phyloP scores from a whole-genome alignment of 2,113 vertebrate genomes.

The Cygnus atratus region DNA sequence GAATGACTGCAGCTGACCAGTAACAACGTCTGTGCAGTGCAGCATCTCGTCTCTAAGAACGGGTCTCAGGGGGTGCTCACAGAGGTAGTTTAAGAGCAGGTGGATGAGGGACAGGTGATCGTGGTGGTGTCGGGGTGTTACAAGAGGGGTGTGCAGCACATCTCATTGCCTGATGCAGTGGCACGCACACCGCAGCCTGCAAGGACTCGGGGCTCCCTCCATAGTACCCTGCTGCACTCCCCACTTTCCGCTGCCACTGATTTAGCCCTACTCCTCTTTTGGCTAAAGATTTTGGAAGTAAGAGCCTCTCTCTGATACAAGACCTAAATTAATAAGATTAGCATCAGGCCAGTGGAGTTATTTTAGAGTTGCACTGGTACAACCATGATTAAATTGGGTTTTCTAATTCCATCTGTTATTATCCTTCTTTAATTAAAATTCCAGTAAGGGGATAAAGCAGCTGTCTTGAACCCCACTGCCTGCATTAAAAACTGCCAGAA shows the following conservation, averaged over 20 bases:
- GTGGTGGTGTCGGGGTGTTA: background rate
- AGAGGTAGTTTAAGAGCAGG: background rate
- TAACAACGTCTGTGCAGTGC: background rate
- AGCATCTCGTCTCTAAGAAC: background rate
- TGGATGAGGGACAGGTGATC: background rate
- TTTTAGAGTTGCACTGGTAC: background rate
- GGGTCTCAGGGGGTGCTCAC: background rate
- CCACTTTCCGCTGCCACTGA: background rate
- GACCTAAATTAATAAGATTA: background rate
- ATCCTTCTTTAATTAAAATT: slow-evolving; percentile 57
- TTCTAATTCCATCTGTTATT: slow-evolving; percentile 26
- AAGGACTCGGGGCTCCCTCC: background rate
- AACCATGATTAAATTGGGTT: background rate
- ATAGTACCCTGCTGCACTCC: background rate
- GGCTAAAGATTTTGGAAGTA: background rate
- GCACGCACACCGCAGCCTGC: background rate
- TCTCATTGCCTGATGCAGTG: background rate
- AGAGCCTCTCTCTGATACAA: background rate
- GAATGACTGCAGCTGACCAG: background rate
- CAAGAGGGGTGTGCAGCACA: background rate
- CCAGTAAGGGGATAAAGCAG: background rate
- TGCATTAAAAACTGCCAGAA: background rate
- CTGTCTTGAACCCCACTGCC: background rate
- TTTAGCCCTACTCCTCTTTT: background rate
- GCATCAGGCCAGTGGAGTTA: background rate